Percentiles rank a stretch among this genome's conserved stretches.
Conservation (phyloP, 2,888 invertebrate species). For the Brachycybe producta region DNA sequence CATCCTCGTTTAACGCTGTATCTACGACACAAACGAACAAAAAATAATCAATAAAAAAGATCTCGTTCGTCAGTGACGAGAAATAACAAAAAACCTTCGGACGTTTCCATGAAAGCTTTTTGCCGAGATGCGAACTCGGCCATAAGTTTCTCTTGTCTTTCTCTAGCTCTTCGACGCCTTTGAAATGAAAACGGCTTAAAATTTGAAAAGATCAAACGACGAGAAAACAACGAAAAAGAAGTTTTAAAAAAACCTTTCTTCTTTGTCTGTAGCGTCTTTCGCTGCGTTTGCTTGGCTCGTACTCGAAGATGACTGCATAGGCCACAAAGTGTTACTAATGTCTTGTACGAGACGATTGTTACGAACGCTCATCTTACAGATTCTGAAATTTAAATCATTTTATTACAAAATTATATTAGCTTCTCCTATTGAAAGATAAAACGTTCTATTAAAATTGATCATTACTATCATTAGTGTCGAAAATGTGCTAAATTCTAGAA, state of each 20-base stretch:
- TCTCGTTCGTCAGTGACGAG: slow-evolving; percentile 1
- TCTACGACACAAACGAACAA: slow-evolving; percentile 18
- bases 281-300: slow-evolving; percentile 1
- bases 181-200: background rate
- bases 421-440: background rate
- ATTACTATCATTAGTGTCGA: too few species aligned
- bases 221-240: slow-evolving; percentile 4
- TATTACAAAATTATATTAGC: background rate
- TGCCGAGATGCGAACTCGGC: slow-evolving; percentile 83
- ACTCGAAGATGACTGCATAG: slow-evolving; percentile 30
- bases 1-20: slow-evolving; percentile 39
- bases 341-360: slow-evolving; percentile 43
- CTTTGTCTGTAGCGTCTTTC: slow-evolving; percentile 57
- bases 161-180: slow-evolving; percentile 61
- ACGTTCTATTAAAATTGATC: background rate
- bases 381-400: slow-evolving; percentile 7
- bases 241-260: slow-evolving; percentile 44
- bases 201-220: too few species aligned
- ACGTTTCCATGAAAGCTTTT: slow-evolving; percentile 75
- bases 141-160: slow-evolving; percentile 83
- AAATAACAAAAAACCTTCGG: slow-evolving; percentile 36
- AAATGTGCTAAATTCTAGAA: too few species aligned
- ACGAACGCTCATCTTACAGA: slow-evolving; percentile 14
- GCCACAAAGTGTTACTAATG: slow-evolving; percentile 63
- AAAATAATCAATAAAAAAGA: background rate